Evolutionary conservation across 2,797 vertebrate genomes (phyloP).

Genomic region (Clangula hyemalis): DNA sequence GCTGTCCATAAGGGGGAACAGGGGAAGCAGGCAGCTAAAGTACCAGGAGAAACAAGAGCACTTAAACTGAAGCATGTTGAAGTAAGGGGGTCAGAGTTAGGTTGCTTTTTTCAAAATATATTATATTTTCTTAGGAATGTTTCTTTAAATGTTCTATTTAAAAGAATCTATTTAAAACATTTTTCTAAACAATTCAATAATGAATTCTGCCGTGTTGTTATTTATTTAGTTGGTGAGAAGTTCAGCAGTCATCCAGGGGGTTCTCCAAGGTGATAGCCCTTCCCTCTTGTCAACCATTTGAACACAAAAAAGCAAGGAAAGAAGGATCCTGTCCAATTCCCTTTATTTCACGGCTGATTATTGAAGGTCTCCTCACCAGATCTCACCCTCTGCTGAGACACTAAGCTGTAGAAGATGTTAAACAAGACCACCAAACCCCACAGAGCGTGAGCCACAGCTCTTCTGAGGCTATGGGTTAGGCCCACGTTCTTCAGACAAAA

Average conservation of each 20-base stretch:
- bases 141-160: neutral
- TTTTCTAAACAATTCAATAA: neutral
- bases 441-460: neutral
- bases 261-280: neutral
- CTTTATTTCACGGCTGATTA: neutral
- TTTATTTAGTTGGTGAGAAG: neutral
- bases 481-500: neutral
- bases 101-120: neutral
- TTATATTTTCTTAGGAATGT: accelerated
- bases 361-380: neutral
- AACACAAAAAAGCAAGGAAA: neutral
- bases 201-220: neutral
- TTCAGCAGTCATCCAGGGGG: neutral
- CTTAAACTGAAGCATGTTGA: accelerated
- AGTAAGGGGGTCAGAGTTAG: neutral
- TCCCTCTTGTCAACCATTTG: neutral
- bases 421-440: neutral
- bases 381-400: neutral
- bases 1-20: neutral
- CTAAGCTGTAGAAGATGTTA: neutral
- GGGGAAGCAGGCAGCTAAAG: neutral
- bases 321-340: neutral
- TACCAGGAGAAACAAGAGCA: neutral
- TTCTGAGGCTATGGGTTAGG: neutral
- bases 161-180: neutral